Conservation (phyloP, 2,888 invertebrate genomes). For the Sphecodes monilicornis region DNA sequence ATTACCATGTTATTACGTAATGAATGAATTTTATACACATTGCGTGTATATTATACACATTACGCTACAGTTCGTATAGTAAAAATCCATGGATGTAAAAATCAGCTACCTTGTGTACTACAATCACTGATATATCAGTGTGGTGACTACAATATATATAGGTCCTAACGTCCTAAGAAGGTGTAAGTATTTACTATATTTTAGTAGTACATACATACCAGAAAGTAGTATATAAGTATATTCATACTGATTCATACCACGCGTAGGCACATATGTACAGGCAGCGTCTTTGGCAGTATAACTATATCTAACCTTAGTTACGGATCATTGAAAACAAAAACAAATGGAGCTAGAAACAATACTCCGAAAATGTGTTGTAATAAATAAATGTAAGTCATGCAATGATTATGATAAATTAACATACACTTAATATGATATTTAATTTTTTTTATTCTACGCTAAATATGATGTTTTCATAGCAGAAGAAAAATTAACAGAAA, state of each 20-base stretch:
- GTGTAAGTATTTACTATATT: neutral
- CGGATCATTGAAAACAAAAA: slow-evolving; percentile 27
- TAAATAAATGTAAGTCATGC: slow-evolving; percentile 68
- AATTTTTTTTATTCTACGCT: neutral
- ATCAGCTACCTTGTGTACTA: neutral
- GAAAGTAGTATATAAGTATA: too few relatives aligned
- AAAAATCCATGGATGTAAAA: too few relatives aligned
- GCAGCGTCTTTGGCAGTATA: neutral
- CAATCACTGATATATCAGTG: too few relatives aligned
- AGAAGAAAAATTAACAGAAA: slow-evolving; percentile 60
- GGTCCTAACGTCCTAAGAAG: neutral
- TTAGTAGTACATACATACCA: too few relatives aligned
- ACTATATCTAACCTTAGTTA: slow-evolving; percentile 40
- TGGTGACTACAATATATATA: too few relatives aligned
- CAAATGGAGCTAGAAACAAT: slow-evolving; percentile 75
- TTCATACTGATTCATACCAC: too few relatives aligned
- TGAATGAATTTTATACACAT: neutral
- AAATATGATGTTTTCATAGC: slow-evolving; percentile 58
- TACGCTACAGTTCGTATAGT: neutral
- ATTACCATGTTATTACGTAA: too few relatives aligned
- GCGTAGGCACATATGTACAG: neutral
- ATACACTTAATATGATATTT: slow-evolving; percentile 9
- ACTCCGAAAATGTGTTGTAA: slow-evolving; percentile 64
- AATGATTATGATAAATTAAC: neutral
- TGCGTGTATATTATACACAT: neutral